A percentile compares a stretch with the other conserved stretches of the same genome.
phyloP scores from a whole-genome alignment of 2,113 vertebrate genomes.

The Cyprinodon variegatus region DNA sequence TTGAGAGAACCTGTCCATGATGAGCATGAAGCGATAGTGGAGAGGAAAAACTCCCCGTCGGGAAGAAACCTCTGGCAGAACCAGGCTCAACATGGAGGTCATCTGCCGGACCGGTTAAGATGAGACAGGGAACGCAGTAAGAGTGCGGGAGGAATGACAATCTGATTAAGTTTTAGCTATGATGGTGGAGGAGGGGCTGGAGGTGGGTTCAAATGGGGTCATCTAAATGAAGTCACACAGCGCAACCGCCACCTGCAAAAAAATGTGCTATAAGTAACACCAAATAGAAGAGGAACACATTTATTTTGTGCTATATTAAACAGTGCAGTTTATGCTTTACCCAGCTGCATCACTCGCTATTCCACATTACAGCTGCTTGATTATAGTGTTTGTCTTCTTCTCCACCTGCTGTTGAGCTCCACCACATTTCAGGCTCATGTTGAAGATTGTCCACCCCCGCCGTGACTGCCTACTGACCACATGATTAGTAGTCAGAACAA shows the following conservation, averaged over 20 bases:
- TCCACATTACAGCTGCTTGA: constrained; percentile 24
- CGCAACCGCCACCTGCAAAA: not conserved
- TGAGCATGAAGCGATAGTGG: too few relatives aligned
- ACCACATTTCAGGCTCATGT: constrained; percentile 10
- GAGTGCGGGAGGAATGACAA: too few relatives aligned
- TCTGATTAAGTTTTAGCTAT: too few relatives aligned
- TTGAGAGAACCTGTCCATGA: too few relatives aligned
- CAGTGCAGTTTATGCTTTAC: not conserved
- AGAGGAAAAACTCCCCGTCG: too few relatives aligned
- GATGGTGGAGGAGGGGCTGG: too few relatives aligned
- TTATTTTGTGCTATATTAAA: constrained; percentile 1
- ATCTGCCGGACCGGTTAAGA: too few relatives aligned
- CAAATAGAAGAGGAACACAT: not conserved
- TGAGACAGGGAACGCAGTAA: too few relatives aligned
- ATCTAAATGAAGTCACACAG: too few relatives aligned
- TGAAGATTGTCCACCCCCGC: constrained; percentile 29
- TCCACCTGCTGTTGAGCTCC: constrained; percentile 36
- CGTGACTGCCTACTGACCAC: constrained; percentile 11
- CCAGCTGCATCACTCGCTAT: constrained; percentile 37
- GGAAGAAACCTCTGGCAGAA: too few relatives aligned
- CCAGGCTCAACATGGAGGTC: too few relatives aligned
- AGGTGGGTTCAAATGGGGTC: too few relatives aligned
- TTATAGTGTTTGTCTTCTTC: constrained; percentile 43
- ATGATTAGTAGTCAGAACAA: constrained; percentile 32
- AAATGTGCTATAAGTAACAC: not conserved